Base-by-base conservation (phyloP, 2,888 invertebrate species). In the Acronicta psi region DNA sequence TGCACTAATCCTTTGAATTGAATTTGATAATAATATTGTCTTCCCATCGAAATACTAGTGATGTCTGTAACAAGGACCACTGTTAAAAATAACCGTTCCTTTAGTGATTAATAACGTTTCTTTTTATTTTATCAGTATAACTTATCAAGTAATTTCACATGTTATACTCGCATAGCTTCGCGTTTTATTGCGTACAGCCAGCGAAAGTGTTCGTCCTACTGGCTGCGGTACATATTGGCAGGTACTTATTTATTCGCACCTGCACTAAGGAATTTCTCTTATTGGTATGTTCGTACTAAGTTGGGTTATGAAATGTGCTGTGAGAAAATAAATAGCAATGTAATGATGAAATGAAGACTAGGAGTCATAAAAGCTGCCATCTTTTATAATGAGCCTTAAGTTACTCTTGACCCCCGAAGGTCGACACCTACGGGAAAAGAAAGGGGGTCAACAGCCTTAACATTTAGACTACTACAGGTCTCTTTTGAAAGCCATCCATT, bases 131-230 rank as follows among this genome's bases (percentile, higher is more conserved):
- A 50, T 40, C 40, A 14, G 14, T 7, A 40, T 40, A 9, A 47
- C 40, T 51, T 46, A 56, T 49, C 44, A 38, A 17, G 42, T 44
- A 36, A 31, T 31, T 36, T 23, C 18, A 14, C 23, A 9, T 34
- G 16, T 4, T 10, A 46, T 45, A 50, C 31, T 46, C 45, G 40
- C 74, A 75, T 75, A 68, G 41, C 68, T 68, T 10, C 53, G 51
- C 64, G 77, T 64, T 18, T 43, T 18, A 43, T 68, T 75, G 46
- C 68, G 61, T 62, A 69, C 61, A 38, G n/a, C 16, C 37, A 42
- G 77, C 65, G 75, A 75, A 75, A 75, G 77, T 71, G 45, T 59
- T 67, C 60, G 62, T 65, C 37, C 40, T 57, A 53, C 59, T 56
- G 50, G 40, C 52, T 54, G 55, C 34, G 43, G 52, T 59, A 60